A percentile compares a stretch with the other conserved stretches of the same genome.
phyloP scores from a whole-genome alignment of 2,888 invertebrate species.

The Leucophenga maculata region DNA sequence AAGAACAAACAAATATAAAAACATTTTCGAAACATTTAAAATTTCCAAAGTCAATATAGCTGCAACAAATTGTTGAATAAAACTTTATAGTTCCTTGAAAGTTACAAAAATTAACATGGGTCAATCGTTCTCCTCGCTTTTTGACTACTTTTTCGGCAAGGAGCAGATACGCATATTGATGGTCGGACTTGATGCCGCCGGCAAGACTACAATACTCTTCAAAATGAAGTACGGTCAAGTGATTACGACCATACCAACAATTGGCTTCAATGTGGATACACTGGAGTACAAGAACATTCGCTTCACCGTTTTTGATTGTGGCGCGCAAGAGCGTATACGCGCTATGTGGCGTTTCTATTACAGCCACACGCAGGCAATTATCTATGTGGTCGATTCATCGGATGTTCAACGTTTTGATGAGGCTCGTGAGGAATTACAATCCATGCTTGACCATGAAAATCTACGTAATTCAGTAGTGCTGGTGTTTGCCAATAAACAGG shows the following conservation, averaged over 20 bases:
- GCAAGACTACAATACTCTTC: slow-evolving; percentile 67
- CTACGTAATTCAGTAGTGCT: slow-evolving; percentile 53
- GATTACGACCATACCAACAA: slow-evolving; percentile 60
- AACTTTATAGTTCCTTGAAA: too few relatives aligned
- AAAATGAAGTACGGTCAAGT: slow-evolving; percentile 61
- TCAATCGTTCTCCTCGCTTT: slow-evolving; percentile 52
- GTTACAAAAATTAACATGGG: slow-evolving; percentile 47
- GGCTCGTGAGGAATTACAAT: slow-evolving; percentile 55
- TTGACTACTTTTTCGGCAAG: slow-evolving; percentile 52
- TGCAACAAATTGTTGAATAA: too few relatives aligned
- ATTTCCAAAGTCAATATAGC: too few relatives aligned
- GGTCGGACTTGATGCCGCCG: slow-evolving; percentile 66
- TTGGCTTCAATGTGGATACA: slow-evolving; percentile 66
- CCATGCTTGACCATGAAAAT: slow-evolving; percentile 51
- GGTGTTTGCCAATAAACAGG: slow-evolving; percentile 65
- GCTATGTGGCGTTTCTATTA: slow-evolving; percentile 64
- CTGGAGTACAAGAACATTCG: slow-evolving; percentile 63
- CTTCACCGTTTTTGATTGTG: slow-evolving; percentile 66
- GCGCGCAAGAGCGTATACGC: slow-evolving; percentile 61
- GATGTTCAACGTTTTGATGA: slow-evolving; percentile 52
- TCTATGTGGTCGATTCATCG: slow-evolving; percentile 63
- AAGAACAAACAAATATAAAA: too few relatives aligned
- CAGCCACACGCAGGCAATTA: slow-evolving; percentile 55
- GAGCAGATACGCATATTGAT: slow-evolving; percentile 60
- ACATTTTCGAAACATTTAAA: too few relatives aligned